Base-by-base conservation (phyloP, 2,888 invertebrate genomes). In the Rhorus exstirpatorius region DNA sequence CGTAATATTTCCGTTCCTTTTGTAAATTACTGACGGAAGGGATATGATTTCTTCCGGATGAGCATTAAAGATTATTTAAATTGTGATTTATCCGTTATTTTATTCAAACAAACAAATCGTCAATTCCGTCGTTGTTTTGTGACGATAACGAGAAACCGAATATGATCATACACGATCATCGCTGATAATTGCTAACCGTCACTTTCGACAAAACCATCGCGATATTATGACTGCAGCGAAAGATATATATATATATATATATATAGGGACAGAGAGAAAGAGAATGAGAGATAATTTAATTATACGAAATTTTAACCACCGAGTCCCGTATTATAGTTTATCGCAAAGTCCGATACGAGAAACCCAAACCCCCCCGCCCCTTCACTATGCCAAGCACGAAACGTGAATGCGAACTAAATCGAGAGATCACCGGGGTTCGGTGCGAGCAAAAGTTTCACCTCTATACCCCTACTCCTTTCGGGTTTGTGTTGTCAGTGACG, bases 331-430 rank as follows among this genome's bases (percentile, higher is more conserved):
- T n/a, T 63, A 26, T 8, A 24, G 12, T 19, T 38, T 51, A 41
- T 58, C 14, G 10, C 46, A 19, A 68, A 70, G 55, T 58, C 51
- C 21, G 77, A 75, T 63, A 24, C 72, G 83, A 24, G 26, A 84
- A 79, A 81, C 70, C 61, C 83, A 81, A 83, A 81, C 83, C 86
- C 87, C 88, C 89, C 89, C 87, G 87, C 88, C 38, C 68, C 24
- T 12, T 12, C 38, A 35, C 63, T n/a, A n/a, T 46, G 87, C 72
- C 81, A 88, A 83, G 85, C 84, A 85, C 85, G 74, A 85, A 86
- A 90, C 88, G 84, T 83, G 88, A 90, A 87, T 89, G 89, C 88
- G 85, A 83, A 83, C 79, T 72, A n/a, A 53, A 81, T 19, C 53
- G 19, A 24, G 44, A 35, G 70, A 78, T n/a, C n/a, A 49, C 74